phyloP scores from a whole-genome alignment of 2,888 invertebrate species.

The Encarsia formosa region DNA sequence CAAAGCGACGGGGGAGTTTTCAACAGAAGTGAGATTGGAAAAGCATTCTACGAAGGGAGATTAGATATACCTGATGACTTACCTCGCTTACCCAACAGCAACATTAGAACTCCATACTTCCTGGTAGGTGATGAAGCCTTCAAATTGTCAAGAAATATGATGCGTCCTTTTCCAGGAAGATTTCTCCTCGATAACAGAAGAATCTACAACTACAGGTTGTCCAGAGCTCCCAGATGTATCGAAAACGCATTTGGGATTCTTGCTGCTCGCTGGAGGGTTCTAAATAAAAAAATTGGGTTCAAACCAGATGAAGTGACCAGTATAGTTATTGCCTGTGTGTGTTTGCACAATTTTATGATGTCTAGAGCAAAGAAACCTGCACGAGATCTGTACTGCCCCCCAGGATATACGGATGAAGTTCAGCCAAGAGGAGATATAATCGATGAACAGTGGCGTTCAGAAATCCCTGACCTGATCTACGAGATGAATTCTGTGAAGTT shows the following conservation, averaged over 20 bases:
- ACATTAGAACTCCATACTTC: conserved; percentile 7
- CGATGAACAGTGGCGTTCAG: too few species aligned
- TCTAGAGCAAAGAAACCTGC: background rate
- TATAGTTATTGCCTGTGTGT: conserved; percentile 11
- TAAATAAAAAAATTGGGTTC: conserved; percentile 3
- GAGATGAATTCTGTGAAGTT: too few species aligned
- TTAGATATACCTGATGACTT: conserved; percentile 23
- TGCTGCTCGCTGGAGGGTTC: background rate
- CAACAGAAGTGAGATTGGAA: conserved; percentile 16
- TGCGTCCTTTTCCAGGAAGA: conserved; percentile 9
- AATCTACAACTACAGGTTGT: background rate
- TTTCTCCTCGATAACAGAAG: background rate
- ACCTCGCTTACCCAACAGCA: conserved; percentile 13
- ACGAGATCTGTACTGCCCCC: background rate
- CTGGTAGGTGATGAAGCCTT: conserved; percentile 19
- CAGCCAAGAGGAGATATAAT: too few species aligned
- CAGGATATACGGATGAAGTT: too few species aligned
- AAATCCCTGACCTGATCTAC: too few species aligned
- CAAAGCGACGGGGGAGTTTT: too few species aligned
- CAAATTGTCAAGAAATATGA: conserved; percentile 8
- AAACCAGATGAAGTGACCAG: conserved; percentile 13
- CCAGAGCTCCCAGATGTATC: conserved; percentile 8
- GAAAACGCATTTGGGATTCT: conserved; percentile 12
- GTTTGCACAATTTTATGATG: conserved; percentile 17
- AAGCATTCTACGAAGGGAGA: conserved; percentile 9